Conservation (phyloP, 1,140 invertebrate genomes). For the Sinonovacula constricta region DNA sequence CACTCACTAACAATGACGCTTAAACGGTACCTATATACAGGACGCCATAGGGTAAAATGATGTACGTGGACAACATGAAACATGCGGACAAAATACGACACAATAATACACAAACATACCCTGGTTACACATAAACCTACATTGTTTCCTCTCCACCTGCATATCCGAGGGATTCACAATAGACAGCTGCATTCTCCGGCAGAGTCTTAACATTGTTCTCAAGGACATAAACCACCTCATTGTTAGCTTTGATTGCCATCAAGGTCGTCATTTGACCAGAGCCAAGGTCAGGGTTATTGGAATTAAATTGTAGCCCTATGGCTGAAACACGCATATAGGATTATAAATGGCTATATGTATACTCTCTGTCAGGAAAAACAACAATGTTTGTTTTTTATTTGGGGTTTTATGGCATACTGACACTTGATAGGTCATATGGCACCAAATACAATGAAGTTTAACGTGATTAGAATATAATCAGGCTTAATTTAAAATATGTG, state of each 20-base stretch:
- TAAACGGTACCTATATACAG: too few relatives aligned
- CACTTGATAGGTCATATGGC: too few relatives aligned
- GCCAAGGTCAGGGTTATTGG: not conserved
- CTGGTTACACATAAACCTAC: too few relatives aligned
- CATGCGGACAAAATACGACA: too few relatives aligned
- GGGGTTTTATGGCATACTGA: not conserved
- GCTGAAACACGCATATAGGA: not conserved
- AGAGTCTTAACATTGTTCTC: not conserved
- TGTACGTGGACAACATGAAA: too few relatives aligned
- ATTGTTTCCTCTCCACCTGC: conserved; percentile 24
- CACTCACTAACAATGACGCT: too few relatives aligned
- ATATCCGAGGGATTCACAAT: conserved; percentile 23
- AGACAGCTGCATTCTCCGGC: conserved; percentile 34
- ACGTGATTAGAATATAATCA: too few relatives aligned
- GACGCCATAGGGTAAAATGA: too few relatives aligned
- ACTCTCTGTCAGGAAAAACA: not conserved
- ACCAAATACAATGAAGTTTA: too few relatives aligned
- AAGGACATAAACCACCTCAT: not conserved
- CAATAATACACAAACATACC: too few relatives aligned
- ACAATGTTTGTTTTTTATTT: not conserved
- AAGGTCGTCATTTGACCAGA: not conserved
- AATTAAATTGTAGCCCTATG: not conserved
- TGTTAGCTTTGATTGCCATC: not conserved
- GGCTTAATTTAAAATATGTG: too few relatives aligned
- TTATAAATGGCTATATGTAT: not conserved